Base-by-base conservation (phyloP, 2,888 invertebrate genomes). In the Cyrtodaria siliqua region DNA sequence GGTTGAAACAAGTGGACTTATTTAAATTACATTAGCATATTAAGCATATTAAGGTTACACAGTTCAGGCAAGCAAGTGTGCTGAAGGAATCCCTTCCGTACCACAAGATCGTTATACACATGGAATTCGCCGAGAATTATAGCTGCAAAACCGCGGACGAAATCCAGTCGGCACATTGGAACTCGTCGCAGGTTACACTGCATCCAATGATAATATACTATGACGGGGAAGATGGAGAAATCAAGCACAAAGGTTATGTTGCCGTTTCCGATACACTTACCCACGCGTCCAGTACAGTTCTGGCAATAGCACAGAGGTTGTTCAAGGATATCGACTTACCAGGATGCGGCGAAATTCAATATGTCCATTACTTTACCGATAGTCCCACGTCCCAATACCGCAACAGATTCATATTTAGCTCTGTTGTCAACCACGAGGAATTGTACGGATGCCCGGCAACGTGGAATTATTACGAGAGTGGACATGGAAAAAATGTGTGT, bases 111-210 rank as follows among this genome's bases (percentile, higher is more conserved):
- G 47, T 82, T 23, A 55, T 82, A 6, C 76, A 82, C 12, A 80
- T 82, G 73, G 82, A 81, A 49, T 82, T 82, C 42, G 73, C 75
- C 8, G 83, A 83, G 56, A 83, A 82, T 47, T 83, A 83, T 72
- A 53, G 44, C 26, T 83, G 80, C 49, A 73, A 63, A 40, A 40
- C 64, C 1, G 69, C 62, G 9, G 74, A 82, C 2, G 73, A 81
- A 57, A 56, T 81, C 12, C 71, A 73, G 56, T 55, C 70, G 75
- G 40, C 40, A 38, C 16, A 38, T 16, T 38, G 40, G 40, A 38
- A 38, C 8, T 38, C 40, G 40, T 38, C 40, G 16, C 40, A 38
- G 8, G 40, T 38, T n/a, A n/a, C n/a, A n/a, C 60, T 79, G 18
- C 76, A 76, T 38, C 68, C 70, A 26, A 50, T 69, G 33, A 68